Percentiles rank a stretch among this genome's conserved stretches.
Conservation (phyloP, 2,797 vertebrate genomes). For the Anisognathus igniventris region DNA sequence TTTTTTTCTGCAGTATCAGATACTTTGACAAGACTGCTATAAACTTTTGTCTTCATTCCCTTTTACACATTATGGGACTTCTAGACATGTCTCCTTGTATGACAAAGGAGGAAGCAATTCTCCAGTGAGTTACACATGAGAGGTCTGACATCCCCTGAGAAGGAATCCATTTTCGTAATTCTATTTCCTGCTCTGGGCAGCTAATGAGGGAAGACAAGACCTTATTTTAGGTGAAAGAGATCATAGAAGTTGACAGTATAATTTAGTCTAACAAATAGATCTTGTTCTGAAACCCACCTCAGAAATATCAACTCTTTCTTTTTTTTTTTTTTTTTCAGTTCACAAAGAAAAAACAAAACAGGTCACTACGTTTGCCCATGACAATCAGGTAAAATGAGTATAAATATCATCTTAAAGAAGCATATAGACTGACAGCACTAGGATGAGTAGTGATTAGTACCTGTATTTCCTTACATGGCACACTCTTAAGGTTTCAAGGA, state of each 20-base stretch:
- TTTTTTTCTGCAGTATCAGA: background rate
- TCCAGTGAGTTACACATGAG: background rate
- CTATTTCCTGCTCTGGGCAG: background rate
- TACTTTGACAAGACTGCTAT: background rate
- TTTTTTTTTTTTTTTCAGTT: background rate
- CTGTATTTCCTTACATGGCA: background rate
- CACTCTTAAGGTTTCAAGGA: background rate
- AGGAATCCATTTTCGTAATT: background rate
- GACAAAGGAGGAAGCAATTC: background rate
- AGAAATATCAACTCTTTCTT: background rate
- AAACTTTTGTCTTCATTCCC: background rate
- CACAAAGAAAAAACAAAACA: accelerated
- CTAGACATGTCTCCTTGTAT: background rate
- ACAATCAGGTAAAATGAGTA: background rate
- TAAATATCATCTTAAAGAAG: background rate
- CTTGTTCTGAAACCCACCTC: background rate
- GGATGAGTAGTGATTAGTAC: background rate
- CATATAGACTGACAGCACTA: background rate
- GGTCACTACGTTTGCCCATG: background rate
- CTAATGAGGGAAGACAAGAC: background rate
- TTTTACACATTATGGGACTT: background rate
- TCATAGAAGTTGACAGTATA: background rate
- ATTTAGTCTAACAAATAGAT: background rate
- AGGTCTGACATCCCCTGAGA: background rate
- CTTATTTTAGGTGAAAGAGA: background rate